Percentiles rank a stretch among this genome's conserved stretches.
Conservation (phyloP, 2,113 vertebrate species). For the Syngnathus scovelli region DNA sequence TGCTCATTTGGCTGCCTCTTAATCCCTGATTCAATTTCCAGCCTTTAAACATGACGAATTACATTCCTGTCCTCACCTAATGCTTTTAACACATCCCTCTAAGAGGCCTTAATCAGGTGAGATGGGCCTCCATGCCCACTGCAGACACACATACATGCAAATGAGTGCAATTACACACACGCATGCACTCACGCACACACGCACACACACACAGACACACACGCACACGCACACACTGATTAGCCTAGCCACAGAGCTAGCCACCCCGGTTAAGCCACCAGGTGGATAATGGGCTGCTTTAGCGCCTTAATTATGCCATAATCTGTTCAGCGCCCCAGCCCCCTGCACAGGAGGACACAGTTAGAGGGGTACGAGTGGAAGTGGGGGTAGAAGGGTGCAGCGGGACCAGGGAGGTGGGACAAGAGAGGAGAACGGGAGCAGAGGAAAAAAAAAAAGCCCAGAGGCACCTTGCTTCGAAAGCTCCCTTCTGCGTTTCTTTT, state of each 20-base stretch:
- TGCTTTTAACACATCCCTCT: slow-evolving; percentile 99
- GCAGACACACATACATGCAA: slow-evolving; percentile 17
- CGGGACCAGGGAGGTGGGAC: slow-evolving; percentile 3
- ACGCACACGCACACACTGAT: slow-evolving; percentile 67
- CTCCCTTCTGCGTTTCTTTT: slow-evolving; percentile 12
- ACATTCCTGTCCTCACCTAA: slow-evolving; percentile 96
- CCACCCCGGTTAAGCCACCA: slow-evolving; percentile 87
- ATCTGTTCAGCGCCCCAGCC: slow-evolving; percentile 93
- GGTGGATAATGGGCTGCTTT: slow-evolving; percentile 99
- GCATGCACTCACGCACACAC: slow-evolving; percentile 14
- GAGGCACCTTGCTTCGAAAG: slow-evolving; percentile 51
- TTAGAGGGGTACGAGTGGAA: slow-evolving; percentile 13
- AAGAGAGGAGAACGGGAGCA: slow-evolving; percentile 26
- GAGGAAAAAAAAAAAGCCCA: slow-evolving; percentile 53
- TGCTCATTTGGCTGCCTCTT: slow-evolving; percentile 52
- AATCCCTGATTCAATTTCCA: slow-evolving; percentile 89
- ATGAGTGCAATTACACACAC: slow-evolving; percentile 11
- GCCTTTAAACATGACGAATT: slow-evolving; percentile 99
- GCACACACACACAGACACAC: slow-evolving; percentile 62
- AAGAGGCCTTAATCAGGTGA: slow-evolving; percentile 98
- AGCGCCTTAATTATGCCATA: slow-evolving; percentile 98
- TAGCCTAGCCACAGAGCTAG: slow-evolving; percentile 78
- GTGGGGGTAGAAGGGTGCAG: slow-evolving; percentile 3
- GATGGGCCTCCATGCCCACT: slow-evolving; percentile 77
- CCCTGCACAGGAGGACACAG: slow-evolving; percentile 63